Percentiles rank a stretch among this genome's conserved stretches.
These are phyloP conservation scores for Anastrepha obliqua DNA, from an alignment of 1,140 invertebrate species.

Conservation along the genomic window DNA sequence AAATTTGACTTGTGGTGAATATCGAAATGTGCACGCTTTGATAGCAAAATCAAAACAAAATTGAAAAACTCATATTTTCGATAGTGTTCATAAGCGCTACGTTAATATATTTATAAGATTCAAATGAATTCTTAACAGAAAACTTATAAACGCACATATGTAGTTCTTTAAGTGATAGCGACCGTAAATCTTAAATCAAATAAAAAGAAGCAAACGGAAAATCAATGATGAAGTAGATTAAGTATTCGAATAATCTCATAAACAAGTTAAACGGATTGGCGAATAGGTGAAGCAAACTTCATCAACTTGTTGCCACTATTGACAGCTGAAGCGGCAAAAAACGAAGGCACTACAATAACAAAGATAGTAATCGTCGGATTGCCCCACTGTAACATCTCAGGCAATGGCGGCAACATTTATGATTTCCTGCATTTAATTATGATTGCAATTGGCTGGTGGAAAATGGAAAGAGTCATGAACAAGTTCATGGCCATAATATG, in stretches of 20 bases:
- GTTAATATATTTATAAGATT: not conserved
- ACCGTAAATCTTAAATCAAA: not conserved
- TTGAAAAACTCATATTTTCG: not conserved
- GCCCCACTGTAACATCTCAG: not conserved
- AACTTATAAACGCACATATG: too few relatives aligned
- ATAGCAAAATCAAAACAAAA: constrained; percentile 23
- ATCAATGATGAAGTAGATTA: not conserved
- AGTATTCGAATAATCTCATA: not conserved
- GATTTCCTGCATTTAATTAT: constrained; percentile 38
- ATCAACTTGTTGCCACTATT: constrained; percentile 35
- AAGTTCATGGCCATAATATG: constrained; percentile 47
- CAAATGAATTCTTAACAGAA: not conserved
- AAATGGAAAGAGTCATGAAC: constrained; percentile 46
- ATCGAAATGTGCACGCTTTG: not conserved
- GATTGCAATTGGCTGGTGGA: constrained; percentile 46
- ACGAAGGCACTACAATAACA: not conserved
- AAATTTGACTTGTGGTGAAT: constrained; percentile 3
- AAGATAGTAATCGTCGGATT: not conserved
- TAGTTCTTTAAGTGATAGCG: not conserved
- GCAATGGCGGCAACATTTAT: constrained; percentile 36
- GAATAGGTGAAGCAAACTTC: constrained; percentile 36
- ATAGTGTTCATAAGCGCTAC: not conserved
- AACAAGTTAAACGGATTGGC: not conserved
- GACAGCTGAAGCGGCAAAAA: not conserved
- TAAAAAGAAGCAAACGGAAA: not conserved